Evolutionary conservation across 2,113 vertebrate species (phyloP).

Genomic region (Psittacula cyanocephala): DNA sequence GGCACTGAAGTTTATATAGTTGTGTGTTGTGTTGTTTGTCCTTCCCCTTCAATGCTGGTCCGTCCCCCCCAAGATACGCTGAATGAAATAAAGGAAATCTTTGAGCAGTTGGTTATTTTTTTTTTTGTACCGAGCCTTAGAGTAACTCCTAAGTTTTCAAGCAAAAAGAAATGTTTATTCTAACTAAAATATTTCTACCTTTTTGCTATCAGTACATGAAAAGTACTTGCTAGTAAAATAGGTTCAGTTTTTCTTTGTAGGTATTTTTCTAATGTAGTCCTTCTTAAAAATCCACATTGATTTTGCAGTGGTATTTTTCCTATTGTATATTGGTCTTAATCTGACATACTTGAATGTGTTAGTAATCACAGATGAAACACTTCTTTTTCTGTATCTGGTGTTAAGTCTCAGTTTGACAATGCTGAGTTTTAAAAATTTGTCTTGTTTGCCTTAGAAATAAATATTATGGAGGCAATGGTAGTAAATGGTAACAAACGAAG

Average conservation of each 20-base stretch:
- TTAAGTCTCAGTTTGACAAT: background rate
- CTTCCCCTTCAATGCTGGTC: background rate
- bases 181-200: background rate
- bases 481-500: background rate
- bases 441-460: background rate
- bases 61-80: background rate
- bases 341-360: background rate
- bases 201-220: background rate
- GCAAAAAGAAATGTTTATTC: background rate
- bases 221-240: background rate
- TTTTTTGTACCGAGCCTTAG: background rate
- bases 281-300: background rate
- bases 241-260: background rate
- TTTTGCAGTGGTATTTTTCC: background rate
- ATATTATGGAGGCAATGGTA: background rate
- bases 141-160: background rate
- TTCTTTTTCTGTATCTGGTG: background rate
- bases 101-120: background rate
- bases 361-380: background rate
- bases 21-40: rapidly evolving
- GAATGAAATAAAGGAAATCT: background rate
- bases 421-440: background rate
- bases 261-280: background rate
- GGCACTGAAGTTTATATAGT: background rate
- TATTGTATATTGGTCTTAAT: background rate